These are phyloP conservation scores for Patiria miniata DNA, from an alignment of 35 echinoderm and acorn worm species.

Conservation along the genomic window DNA sequence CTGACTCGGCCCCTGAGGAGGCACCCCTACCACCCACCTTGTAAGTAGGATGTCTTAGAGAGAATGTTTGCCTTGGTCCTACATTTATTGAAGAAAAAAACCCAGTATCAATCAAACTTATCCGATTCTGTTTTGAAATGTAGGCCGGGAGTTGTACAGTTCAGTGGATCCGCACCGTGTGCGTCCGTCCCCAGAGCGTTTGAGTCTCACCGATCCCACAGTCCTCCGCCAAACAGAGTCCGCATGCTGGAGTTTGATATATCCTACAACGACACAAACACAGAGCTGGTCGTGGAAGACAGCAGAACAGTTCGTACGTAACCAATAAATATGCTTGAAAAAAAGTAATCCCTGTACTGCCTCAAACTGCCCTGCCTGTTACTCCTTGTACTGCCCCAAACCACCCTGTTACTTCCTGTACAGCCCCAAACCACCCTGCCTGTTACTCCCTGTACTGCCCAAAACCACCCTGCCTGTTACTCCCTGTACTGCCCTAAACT, in stretches of 20 bases:
- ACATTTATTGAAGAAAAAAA: not conserved
- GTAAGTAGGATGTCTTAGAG: conserved; percentile 5
- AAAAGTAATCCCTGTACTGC: not conserved
- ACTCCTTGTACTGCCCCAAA: too few species aligned
- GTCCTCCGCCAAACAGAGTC: conserved; percentile 31
- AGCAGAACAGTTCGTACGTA: conserved; percentile 73
- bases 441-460: too few species aligned
- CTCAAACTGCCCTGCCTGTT: too few species aligned
- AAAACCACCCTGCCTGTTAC: too few species aligned
- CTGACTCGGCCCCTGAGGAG: conserved; percentile 35
- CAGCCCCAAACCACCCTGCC: too few species aligned
- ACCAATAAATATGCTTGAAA: not conserved
- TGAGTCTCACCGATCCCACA: conserved; percentile 21
- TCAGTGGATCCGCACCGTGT: not conserved
- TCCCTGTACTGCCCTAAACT: too few species aligned
- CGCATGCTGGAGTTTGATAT: conserved; percentile 80
- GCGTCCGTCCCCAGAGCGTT: conserved; percentile 12
- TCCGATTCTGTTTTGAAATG: too few species aligned
- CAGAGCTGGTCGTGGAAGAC: conserved; percentile 63
- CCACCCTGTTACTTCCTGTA: too few species aligned
- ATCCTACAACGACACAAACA: conserved; percentile 55
- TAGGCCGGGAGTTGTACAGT: conserved; percentile 7
- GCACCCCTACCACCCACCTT: conserved; percentile 8
- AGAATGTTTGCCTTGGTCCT: not conserved
- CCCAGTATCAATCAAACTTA: too few species aligned